Evolutionary conservation across 2,113 vertebrate genomes (phyloP).

Genomic region (Bubalus kerabau): DNA sequence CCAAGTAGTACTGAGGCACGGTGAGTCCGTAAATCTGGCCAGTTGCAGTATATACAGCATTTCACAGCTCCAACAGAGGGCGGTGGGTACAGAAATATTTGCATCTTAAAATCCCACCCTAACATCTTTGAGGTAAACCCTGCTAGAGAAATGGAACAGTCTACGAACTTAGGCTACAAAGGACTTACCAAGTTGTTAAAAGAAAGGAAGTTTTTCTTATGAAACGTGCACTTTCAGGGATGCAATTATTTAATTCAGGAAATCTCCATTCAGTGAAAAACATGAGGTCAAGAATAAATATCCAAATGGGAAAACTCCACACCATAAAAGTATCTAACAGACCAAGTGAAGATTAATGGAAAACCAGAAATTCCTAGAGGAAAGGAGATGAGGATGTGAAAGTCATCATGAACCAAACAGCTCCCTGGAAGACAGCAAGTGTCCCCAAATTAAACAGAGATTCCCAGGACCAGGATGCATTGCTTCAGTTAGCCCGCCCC

Average conservation of each 20-base stretch:
- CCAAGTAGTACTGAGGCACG: neutral
- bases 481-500: neutral
- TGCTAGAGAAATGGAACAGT: neutral
- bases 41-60: neutral
- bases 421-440: neutral
- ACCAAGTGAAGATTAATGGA: neutral
- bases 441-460: neutral
- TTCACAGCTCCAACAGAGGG: no score
- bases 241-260: neutral
- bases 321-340: neutral
- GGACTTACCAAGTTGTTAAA: neutral
- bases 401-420: neutral
- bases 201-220: neutral
- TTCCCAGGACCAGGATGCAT: neutral
- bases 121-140: neutral
- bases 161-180: neutral
- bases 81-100: neutral
- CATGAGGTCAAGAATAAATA: neutral
- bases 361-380: neutral
- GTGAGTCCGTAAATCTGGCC: neutral
- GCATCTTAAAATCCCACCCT: neutral
- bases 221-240: neutral
- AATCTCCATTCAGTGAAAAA: neutral
- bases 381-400: neutral
- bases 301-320: neutral